phyloP scores from a whole-genome alignment of 2,888 invertebrate genomes.

The Himalopsyche tibetana region DNA sequence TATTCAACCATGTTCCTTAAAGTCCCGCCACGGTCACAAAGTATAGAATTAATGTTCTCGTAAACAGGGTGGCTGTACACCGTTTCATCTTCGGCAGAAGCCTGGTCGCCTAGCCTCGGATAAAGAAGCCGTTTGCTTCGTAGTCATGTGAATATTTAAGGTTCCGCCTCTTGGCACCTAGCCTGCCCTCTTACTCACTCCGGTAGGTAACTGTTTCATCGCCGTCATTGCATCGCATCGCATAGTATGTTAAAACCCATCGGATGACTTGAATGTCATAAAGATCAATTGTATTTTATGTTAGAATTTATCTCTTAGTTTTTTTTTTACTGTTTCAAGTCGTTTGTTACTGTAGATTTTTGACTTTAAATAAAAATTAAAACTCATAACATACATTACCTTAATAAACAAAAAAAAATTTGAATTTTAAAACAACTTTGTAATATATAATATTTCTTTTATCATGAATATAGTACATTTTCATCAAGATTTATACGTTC shows the following conservation, averaged over 20 bases:
- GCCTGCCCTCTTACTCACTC: slow-evolving; percentile 30
- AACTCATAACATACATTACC: too few species aligned
- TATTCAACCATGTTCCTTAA: background rate
- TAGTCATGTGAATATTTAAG: slow-evolving; percentile 59
- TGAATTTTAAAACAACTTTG: too few species aligned
- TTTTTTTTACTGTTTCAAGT: too few species aligned
- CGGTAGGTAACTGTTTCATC: background rate
- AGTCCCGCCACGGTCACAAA: background rate
- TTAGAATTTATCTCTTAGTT: too few species aligned
- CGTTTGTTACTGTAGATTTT: too few species aligned
- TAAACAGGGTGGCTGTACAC: slow-evolving; percentile 41
- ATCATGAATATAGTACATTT: too few species aligned
- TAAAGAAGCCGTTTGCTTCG: slow-evolving; percentile 57
- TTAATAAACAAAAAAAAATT: too few species aligned
- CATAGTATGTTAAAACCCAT: background rate
- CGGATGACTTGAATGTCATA: too few species aligned
- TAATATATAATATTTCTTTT: too few species aligned
- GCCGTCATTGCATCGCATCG: background rate
- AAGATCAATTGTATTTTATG: too few species aligned
- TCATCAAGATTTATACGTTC: too few species aligned
- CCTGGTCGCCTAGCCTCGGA: slow-evolving; percentile 49
- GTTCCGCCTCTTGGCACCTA: slow-evolving; percentile 53
- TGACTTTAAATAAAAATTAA: too few species aligned
- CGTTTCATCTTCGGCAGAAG: background rate
- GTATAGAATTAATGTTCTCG: slow-evolving; percentile 55